These are phyloP conservation scores for Zygogramma bicolorata DNA, from an alignment of 2,888 invertebrate species.

Conservation along the genomic window DNA sequence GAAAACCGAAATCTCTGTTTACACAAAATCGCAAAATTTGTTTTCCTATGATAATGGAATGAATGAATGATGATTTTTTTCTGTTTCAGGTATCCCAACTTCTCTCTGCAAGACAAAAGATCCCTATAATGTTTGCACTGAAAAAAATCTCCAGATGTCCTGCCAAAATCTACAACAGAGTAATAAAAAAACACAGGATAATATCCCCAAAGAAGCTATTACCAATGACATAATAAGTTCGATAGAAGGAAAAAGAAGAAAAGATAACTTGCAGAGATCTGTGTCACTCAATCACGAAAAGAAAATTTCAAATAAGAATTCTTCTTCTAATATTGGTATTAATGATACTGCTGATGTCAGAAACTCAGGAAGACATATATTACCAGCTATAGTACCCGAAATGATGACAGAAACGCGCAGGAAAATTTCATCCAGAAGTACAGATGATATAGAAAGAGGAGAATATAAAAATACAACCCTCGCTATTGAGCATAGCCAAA, in stretches of 20 bases:
- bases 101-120: constrained; percentile 46
- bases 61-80: no score
- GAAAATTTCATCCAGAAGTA: neutral
- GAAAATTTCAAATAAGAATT: neutral
- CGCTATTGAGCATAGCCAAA: neutral
- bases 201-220: constrained; percentile 35
- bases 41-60: no score
- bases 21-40: no score
- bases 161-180: constrained; percentile 20
- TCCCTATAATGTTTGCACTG: constrained; percentile 39
- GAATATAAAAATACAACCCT: neutral
- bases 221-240: constrained; percentile 45
- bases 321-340: neutral
- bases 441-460: neutral
- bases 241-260: constrained; percentile 39
- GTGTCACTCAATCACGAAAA: constrained; percentile 13
- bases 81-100: constrained; percentile 46
- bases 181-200: constrained; percentile 31
- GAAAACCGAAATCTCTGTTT: no score
- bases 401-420: neutral
- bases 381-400: constrained; percentile 13
- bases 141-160: constrained; percentile 39
- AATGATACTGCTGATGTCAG: neutral
- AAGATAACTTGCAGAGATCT: constrained; percentile 27
- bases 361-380: neutral